Base-by-base conservation (phyloP, 2,888 invertebrate genomes). In the Meliscaeva auricollis region DNA sequence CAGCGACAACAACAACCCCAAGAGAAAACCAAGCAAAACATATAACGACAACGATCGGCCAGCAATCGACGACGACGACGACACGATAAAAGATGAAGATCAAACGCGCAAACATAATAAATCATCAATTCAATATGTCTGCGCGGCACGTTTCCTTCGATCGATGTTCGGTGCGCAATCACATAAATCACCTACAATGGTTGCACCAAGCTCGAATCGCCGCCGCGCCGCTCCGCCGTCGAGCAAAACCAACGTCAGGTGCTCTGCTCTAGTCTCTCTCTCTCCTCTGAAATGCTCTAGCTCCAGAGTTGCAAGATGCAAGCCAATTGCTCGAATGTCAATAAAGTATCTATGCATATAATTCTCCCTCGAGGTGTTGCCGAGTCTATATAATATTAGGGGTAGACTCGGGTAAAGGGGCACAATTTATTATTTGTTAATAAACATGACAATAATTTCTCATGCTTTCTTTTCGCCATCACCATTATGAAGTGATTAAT, bases 401-500 rank as follows among this genome's bases (percentile, higher is more conserved):
- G 13, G 48, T 48, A 60, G 62, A 26, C 17, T 1, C 9, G 44
- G 22, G 32, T 13, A 44, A 48, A 66, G 76, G 79, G 72, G 62
- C 15, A 60, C 48, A 68, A 85, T 85, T 81, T 85, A 85, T 85
- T 85, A 81, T 81, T 81, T 81, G 81, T 69, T 85, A 85, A 85
- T 85, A 85, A 85, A 85, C 85, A 85, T 85, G 85, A 85, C 85
- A 85, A 85, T 81, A 85, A 85, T 77, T 85, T 81, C 85, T 77
- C 81, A 85, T 85, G 85, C 85, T 85, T 85, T 85, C 85, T 85
- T 81, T 85, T 85, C 85, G 69, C 69, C 69, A 76, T 81, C 85
- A 73, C 85, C 80, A 77, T 81, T 80, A 69, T 73, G 72, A 80
- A 64, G 85, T 85, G 85, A 85, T 85, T 85, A 85, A 81, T 81